Conservation (phyloP, 2,888 invertebrate species). For the Odiellus spinosus region DNA sequence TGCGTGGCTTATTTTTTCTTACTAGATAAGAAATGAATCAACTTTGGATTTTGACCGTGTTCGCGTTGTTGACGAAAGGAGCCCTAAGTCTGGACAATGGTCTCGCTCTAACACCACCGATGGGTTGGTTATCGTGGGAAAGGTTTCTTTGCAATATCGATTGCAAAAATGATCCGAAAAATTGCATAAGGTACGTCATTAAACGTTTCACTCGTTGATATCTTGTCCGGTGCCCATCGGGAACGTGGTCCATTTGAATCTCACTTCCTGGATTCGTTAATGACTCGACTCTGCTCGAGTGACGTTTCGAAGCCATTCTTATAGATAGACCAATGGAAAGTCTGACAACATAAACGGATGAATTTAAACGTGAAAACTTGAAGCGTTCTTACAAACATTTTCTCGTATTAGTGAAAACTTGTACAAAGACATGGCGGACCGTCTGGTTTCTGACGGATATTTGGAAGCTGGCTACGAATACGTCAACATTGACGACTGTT, state of each 20-base stretch:
- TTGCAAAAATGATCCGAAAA: constrained; percentile 71
- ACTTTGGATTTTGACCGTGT: too few species aligned
- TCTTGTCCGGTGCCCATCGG: too few species aligned
- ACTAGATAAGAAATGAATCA: too few species aligned
- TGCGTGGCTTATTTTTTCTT: too few species aligned
- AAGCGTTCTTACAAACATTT: not conserved
- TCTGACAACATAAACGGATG: not conserved
- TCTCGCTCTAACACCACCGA: constrained; percentile 62
- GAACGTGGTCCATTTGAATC: too few species aligned
- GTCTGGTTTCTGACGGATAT: constrained; percentile 30
- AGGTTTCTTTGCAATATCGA: constrained; percentile 71
- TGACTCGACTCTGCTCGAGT: too few species aligned
- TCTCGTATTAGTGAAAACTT: constrained; percentile 30
- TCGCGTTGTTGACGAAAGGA: too few species aligned
- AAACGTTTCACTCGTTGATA: too few species aligned
- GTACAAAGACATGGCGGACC: constrained; percentile 31
- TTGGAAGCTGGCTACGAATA: constrained; percentile 33
- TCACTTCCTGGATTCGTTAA: too few species aligned
- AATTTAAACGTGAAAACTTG: not conserved
- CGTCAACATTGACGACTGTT: constrained; percentile 33
- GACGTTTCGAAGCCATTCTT: too few species aligned
- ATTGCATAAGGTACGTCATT: constrained; percentile 57
- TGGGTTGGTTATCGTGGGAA: constrained; percentile 83
- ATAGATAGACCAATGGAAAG: too few species aligned
- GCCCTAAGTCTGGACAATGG: constrained; percentile 44